phyloP scores from a whole-genome alignment of 2,888 invertebrate species.

The Lasioglossum leucozonium region DNA sequence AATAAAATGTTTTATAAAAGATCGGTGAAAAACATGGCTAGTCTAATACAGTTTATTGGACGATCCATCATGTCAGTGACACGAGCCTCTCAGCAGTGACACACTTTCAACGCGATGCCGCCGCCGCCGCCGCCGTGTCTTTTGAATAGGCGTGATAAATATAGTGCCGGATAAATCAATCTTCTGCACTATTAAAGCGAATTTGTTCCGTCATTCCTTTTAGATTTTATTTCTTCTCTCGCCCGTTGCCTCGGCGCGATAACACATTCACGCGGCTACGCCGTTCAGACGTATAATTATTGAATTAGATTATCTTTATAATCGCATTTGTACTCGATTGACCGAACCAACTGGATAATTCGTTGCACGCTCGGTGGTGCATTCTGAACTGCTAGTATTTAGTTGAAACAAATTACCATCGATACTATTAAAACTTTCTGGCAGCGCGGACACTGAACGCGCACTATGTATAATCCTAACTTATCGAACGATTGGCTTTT shows the following conservation, averaged over 20 bases:
- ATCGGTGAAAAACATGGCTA: background rate
- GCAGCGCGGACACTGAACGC: background rate
- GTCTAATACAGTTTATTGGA: conserved; percentile 21
- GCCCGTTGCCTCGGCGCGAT: background rate
- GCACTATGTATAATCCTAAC: background rate
- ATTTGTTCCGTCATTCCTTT: conserved; percentile 18
- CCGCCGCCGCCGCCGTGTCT: conserved; percentile 2
- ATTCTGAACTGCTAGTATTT: background rate
- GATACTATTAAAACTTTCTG: background rate
- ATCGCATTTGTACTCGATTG: background rate
- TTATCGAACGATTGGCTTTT: background rate
- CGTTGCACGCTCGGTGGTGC: background rate
- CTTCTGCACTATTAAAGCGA: conserved; percentile 40
- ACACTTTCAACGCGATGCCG: conserved; percentile 22
- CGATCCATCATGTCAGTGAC: conserved; percentile 37
- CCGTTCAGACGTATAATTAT: background rate
- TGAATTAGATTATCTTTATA: background rate
- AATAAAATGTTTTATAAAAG: background rate
- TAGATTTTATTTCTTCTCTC: background rate
- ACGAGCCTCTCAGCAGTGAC: conserved; percentile 18
- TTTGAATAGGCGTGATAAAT: conserved; percentile 34
- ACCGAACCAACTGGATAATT: background rate
- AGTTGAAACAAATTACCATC: background rate
- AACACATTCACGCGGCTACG: background rate
- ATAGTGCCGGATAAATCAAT: conserved; percentile 46